Evolutionary conservation across 2,113 vertebrate genomes (phyloP).

Genomic region (Isichthys henryi): DNA sequence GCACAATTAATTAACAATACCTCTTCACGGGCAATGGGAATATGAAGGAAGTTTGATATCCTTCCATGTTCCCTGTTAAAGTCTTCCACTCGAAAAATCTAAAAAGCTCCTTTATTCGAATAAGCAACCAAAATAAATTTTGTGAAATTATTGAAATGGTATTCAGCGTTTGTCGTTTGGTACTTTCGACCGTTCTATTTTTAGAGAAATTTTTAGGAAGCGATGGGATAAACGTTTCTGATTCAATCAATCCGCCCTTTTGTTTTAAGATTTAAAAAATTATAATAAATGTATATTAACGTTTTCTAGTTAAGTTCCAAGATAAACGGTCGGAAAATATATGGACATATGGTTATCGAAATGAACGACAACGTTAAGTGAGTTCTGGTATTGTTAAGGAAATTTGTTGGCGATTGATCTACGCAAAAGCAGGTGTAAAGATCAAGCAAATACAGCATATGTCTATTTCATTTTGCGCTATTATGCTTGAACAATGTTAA

Average conservation of each 20-base stretch:
- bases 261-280: neutral
- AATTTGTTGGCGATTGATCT: neutral
- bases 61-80: neutral
- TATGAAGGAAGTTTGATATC: neutral
- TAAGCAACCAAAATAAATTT: neutral
- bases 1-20: neutral
- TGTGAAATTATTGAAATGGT: neutral
- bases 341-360: neutral
- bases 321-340: neutral
- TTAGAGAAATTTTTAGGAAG: neutral
- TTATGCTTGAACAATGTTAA: neutral
- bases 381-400: neutral
- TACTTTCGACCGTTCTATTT: neutral
- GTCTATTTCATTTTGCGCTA: neutral
- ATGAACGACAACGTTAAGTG: neutral
- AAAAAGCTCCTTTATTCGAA: neutral
- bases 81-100: neutral
- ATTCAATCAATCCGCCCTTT: neutral
- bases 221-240: neutral
- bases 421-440: neutral
- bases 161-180: neutral
- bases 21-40: neutral
- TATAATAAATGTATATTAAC: neutral
- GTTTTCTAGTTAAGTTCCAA: neutral
- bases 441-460: neutral